A percentile compares a stretch with the other conserved stretches of the same genome.
These are phyloP conservation scores for Platichthys flesus DNA, from an alignment of 2,113 vertebrate species.

Conservation along the genomic window DNA sequence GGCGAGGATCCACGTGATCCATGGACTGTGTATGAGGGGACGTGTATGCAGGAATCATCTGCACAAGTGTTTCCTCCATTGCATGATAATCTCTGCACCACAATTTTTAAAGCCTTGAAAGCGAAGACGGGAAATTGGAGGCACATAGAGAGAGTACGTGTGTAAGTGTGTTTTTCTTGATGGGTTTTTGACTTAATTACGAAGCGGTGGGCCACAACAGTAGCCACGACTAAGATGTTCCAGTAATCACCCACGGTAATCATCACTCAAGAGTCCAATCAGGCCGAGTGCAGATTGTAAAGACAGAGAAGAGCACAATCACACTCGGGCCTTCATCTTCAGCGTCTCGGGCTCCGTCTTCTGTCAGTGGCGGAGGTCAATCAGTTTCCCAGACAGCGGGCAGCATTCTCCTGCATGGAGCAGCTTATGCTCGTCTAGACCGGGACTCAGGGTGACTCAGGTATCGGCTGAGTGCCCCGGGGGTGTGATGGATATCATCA, in stretches of 20 bases:
- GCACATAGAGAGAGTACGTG: background rate
- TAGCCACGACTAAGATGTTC: constrained; percentile 3
- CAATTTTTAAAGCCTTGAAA: constrained; percentile 5
- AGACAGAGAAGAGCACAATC: constrained; percentile 38
- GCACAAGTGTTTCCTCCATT: constrained; percentile 7
- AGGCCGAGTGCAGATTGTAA: constrained; percentile 41
- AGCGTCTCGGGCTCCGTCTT: constrained; percentile 16
- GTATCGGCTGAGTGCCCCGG: background rate
- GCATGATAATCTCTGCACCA: constrained; percentile 1
- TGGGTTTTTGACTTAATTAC: background rate
- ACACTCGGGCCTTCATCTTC: constrained; percentile 18
- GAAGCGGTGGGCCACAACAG: background rate
- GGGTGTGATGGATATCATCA: constrained; percentile 18
- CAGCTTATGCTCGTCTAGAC: constrained; percentile 68
- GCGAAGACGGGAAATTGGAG: background rate
- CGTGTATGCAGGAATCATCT: constrained; percentile 31
- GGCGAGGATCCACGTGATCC: constrained; percentile 65
- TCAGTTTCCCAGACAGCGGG: constrained; percentile 36
- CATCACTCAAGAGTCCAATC: constrained; percentile 59
- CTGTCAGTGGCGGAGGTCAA: constrained; percentile 42
- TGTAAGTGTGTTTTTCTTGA: constrained; percentile 26
- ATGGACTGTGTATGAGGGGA: constrained; percentile 52
- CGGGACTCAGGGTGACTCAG: constrained; percentile 36
- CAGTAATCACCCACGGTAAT: constrained; percentile 25
- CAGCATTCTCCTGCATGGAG: constrained; percentile 21